Base-by-base conservation (phyloP, 1,140 invertebrate species). In the Onthophagus taurus region DNA sequence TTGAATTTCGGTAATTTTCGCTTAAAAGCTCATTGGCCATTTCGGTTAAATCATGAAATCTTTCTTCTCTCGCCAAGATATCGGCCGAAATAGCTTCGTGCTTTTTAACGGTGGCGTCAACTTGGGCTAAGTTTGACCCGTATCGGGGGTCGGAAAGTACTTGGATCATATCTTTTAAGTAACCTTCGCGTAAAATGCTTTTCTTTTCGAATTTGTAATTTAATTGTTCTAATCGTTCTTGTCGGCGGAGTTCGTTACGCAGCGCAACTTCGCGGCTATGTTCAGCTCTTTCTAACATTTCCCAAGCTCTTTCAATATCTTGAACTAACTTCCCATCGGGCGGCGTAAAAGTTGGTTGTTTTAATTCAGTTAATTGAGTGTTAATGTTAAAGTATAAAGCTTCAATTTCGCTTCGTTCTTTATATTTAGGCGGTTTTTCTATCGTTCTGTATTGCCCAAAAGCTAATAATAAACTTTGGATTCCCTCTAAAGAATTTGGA, bases 371-470 rank as follows among this genome's bases (percentile, higher is more conserved):
- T 45, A 96, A 72, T 61, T 92, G 83, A 0, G 93, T 95, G 64
- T 98, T 97, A 54, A 99, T 96, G 60, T 91, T 85, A 62, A 98
- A 98, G 57, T 89, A 96, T 9, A 95, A 68, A 0, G 89, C 94
- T 71, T 99, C 96, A 50, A 99, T 90, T 70, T 97, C 93, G 45
- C 90, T 95, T 37, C 90, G 78, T 66, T 98, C 94, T 61, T 86
- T 92, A 63, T 97, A 98, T 78, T 97, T 98, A 42, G 93, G 93
- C 9, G 95, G 95, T 71, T 99, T 98, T 64, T 98, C 95, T 14
- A 92, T 78, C 0, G 92, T 97, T 52, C 94, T 74, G 66, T 98
- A 99, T 56, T 93, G 82, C 62, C 97, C 97, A 68, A 99, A 99
- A 19, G 78, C 70, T 9, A 89, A 64, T 41, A 97, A 68, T 60